Conservation (phyloP, 2,797 vertebrate genomes). For the Neosilurus hyrtlii region DNA sequence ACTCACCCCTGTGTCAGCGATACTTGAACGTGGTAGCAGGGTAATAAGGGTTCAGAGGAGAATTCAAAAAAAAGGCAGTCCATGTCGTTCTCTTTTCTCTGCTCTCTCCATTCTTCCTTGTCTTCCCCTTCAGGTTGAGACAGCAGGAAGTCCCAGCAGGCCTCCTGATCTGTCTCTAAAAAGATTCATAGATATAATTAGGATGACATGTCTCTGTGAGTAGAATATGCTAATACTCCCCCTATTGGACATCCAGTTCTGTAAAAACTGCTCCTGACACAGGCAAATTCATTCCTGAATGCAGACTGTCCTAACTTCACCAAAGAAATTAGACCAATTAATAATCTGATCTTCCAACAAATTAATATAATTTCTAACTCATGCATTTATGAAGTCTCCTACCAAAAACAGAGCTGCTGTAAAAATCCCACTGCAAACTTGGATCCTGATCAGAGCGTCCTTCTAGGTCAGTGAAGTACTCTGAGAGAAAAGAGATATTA, state of each 20-base stretch:
- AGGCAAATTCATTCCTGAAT: not conserved
- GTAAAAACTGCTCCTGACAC: constrained; percentile 8
- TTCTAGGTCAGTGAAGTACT: constrained; percentile 92
- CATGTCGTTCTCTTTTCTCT: constrained; percentile 77
- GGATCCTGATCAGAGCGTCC: constrained; percentile 83
- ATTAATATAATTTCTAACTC: not conserved
- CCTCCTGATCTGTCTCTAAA: constrained; percentile 86
- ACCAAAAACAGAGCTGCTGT: constrained; percentile 93
- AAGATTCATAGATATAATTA: constrained; percentile 19
- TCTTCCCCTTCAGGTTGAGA: constrained; percentile 83
- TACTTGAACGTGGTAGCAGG: constrained; percentile 93
- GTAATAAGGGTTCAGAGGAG: constrained; percentile 89
- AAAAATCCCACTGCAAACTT: constrained; percentile 89
- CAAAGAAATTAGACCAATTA: not conserved
- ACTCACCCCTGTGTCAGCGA: constrained; percentile 93
- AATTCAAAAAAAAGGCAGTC: constrained; percentile 95
- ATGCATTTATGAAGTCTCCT: constrained; percentile 61
- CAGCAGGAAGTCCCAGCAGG: constrained; percentile 86
- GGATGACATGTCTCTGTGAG: not conserved
- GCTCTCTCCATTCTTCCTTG: constrained; percentile 72
- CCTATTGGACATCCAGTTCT: constrained; percentile 60
- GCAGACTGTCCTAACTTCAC: not conserved
- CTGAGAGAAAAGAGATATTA: constrained; percentile 63
- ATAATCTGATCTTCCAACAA: not conserved
- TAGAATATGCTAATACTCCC: constrained; percentile 49